Base-by-base conservation (phyloP, 1,140 invertebrate species). In the Zaprionus camerounensis region DNA sequence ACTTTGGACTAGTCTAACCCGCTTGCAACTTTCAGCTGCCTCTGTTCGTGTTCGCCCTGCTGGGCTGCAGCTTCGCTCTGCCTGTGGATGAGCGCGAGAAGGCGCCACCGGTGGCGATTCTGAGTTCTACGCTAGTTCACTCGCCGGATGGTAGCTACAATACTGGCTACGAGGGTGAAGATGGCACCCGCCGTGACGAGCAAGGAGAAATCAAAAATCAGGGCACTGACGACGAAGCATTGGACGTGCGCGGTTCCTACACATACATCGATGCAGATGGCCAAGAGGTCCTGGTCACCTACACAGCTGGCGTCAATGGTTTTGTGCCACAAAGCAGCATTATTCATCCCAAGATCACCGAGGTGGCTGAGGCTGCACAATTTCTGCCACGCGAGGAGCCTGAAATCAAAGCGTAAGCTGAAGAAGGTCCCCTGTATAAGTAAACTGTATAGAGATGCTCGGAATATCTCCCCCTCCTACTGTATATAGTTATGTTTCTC, bases 251-350 rank as follows among this genome's bases (percentile, higher is more conserved):
- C 28, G 91, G 91, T 5, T 87, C 79, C 61, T 92, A 92, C 68
- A 91, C 67, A 56, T 92, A 92, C 59, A 56, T 80, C 36, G 81
- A 92, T 22, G 79, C 75, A 0, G 20, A 65, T 0, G 91, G 87
- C 26, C 55, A 91, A 9, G 71, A 78, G 11, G 87, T 92, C 2
- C 77, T 80, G 63, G 91, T 92, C 3, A 76, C 73, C 69, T 92
- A 92, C 38, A 92, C 91, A 1, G 91, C 91, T 5, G 91, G 88
- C 51, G 69, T 75, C 24, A 92, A 92, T 51, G 91, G 91, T 34
- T 92, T 91, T 34, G 90, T 92, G 5, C 91, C 91, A 1, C 66
- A 71, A 4, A 80, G 91, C 5, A 34, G 58, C 0, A 79, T 70
- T 0, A 91, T 92, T 9, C 76, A 86, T 63, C 49, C 80, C 1